These are phyloP conservation scores for Loris lydekkerianus DNA, from an alignment of 2,797 vertebrate genomes.

Conservation along the genomic window DNA sequence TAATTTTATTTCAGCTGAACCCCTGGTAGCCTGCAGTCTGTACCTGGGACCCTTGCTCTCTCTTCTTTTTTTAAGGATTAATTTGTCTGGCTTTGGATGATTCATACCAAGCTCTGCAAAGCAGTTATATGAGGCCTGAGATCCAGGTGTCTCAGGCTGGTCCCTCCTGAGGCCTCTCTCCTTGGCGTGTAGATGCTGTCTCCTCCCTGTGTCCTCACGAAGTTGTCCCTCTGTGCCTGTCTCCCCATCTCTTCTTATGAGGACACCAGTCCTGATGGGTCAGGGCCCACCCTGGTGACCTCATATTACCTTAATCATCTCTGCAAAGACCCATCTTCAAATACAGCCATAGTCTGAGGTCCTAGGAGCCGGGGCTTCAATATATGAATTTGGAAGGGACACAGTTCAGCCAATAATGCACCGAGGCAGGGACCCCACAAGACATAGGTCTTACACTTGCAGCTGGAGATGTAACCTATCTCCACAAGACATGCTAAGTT, in stretches of 20 bases:
- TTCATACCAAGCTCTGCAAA: neutral
- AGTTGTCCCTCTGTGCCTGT: neutral
- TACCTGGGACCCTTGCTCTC: rapidly evolving
- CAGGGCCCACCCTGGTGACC: neutral
- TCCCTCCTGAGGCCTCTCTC: neutral
- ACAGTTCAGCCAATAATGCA: neutral
- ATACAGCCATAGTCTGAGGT: rapidly evolving
- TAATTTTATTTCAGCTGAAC: rapidly evolving
- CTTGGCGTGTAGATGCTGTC: neutral
- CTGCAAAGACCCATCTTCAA: neutral
- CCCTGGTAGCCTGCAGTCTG: rapidly evolving
- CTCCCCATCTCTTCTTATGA: neutral
- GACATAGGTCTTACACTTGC: neutral
- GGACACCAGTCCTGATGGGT: neutral
- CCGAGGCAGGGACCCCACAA: neutral
- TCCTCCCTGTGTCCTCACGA: neutral
- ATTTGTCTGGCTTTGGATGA: neutral
- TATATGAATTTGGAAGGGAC: neutral
- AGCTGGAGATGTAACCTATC: neutral
- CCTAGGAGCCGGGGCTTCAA: neutral
- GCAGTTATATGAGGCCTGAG: neutral
- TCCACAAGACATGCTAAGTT: neutral
- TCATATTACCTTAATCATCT: neutral
- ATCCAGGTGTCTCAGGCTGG: neutral
- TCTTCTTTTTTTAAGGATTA: neutral